These are phyloP conservation scores for Parazoanthus atlanticus DNA, from an alignment of 92 coral and sea anemone species.

Conservation along the genomic window DNA sequence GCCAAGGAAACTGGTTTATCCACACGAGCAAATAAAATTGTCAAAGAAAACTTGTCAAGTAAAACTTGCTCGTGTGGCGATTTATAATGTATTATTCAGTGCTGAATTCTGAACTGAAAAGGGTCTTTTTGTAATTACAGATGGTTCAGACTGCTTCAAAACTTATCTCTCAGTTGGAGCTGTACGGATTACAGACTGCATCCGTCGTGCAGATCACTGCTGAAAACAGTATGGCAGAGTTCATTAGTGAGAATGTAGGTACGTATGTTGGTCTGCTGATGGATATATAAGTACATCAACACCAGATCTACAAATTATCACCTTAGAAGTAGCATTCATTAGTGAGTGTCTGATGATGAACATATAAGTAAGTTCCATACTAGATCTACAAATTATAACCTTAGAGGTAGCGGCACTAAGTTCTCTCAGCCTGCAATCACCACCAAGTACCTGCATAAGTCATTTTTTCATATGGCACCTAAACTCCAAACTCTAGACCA, in stretches of 20 bases:
- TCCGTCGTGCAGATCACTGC: not conserved
- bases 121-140: not conserved
- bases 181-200: conserved; percentile 30
- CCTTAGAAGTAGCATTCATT: not conserved
- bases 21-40: too few species aligned
- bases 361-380: not conserved
- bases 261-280: not conserved
- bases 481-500: too few species aligned
- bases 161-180: conserved; percentile 15
- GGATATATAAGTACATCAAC: not conserved
- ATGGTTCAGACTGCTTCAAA: conserved; percentile 36
- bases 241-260: conserved; percentile 33
- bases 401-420: not conserved
- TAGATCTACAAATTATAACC: not conserved
- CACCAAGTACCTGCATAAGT: too few species aligned
- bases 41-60: too few species aligned
- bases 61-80: too few species aligned
- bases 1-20: too few species aligned
- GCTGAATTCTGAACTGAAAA: not conserved
- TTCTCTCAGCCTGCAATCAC: too few species aligned
- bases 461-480: too few species aligned
- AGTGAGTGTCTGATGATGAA: not conserved
- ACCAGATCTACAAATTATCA: not conserved
- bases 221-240: not conserved
- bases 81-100: too few species aligned